These are phyloP conservation scores for Myripristis jacobus DNA, from an alignment of 2,797 vertebrate genomes.

Conservation along the genomic window DNA sequence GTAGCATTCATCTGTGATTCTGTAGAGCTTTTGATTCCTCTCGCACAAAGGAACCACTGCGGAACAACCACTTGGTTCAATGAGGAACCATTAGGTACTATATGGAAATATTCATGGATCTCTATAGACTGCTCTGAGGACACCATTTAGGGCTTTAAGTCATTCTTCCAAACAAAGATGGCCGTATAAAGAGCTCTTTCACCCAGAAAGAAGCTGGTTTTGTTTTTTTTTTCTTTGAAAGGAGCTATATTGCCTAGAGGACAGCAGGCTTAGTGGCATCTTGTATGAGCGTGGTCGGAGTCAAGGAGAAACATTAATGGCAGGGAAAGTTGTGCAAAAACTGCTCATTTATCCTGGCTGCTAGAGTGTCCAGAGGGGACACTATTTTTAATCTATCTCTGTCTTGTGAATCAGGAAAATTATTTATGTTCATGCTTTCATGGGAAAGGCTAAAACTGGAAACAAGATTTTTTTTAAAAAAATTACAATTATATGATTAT, in stretches of 20 bases:
- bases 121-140: slow-evolving; percentile 16
- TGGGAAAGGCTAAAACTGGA: no score
- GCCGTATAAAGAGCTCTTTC: slow-evolving; percentile 56
- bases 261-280: slow-evolving; percentile 62
- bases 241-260: slow-evolving; percentile 60
- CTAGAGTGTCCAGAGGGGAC: slow-evolving; percentile 31
- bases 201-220: slow-evolving; percentile 52
- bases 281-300: slow-evolving; percentile 50
- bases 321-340: slow-evolving; percentile 29
- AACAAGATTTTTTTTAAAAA: no score
- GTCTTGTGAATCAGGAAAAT: neutral
- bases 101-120: slow-evolving; percentile 36
- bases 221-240: no score
- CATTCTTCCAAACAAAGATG: slow-evolving; percentile 54
- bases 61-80: neutral
- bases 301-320: slow-evolving; percentile 53
- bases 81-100: slow-evolving; percentile 28
- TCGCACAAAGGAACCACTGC: slow-evolving; percentile 21
- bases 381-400: slow-evolving; percentile 5
- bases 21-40: slow-evolving; percentile 5
- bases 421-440: no score
- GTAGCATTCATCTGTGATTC: neutral
- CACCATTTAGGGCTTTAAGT: slow-evolving; percentile 49
- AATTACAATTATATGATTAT: no score
- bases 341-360: slow-evolving; percentile 34